Evolutionary conservation across 2,113 vertebrate species (phyloP), one percentile per base, ranked within the genome.

Genomic region (Mustela nigripes): DNA sequence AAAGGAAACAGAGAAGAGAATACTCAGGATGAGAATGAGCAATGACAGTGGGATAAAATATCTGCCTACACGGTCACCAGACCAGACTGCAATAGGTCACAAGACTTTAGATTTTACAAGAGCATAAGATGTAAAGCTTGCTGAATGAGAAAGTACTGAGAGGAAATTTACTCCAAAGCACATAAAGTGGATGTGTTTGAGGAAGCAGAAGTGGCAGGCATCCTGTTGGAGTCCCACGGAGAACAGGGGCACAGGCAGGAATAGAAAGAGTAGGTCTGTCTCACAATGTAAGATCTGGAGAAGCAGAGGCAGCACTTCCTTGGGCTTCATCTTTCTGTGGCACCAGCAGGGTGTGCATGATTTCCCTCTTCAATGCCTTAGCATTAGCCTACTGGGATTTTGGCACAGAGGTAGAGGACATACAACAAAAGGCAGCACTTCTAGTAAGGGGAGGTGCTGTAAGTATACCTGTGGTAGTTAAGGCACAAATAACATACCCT

Each of bases 181-280:
- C 0, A 0, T n/a, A 26, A 88, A 88, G 26, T 1, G 28, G 48
- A 11, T n/a, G 74, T 22, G 31, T 36, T 56, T 39, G 45, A 60
- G 53, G 28, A 39, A 22, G 39, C 4, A 62, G 50, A 60, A 50
- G 26, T 53, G 18, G 39, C 67, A 33, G 28, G 15, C 11, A 83
- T 58, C 22, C 67, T 71, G 26, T n/a, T 28, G 50, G 50, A 58
- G 71, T 45, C 6, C 48, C n/a, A 76, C 19, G 31, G 39, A 76
- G 16, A 76, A 31, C 36, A 90, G 31, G 16, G 1, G 0, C 31
- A 80, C 21, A 62, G 42, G 50, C 21, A 62, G 60, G 33, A 93
- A 84, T 33, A 36, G 31, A 92, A 89, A 93, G 14, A 14, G 12
- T 67, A 24, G 4, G 11, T 80, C 89, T 93, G 62, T 85, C 24